Evolutionary conservation across 35 echinoderm and acorn worm genomes (phyloP).

Genomic region (Ophioderma brevispina): DNA sequence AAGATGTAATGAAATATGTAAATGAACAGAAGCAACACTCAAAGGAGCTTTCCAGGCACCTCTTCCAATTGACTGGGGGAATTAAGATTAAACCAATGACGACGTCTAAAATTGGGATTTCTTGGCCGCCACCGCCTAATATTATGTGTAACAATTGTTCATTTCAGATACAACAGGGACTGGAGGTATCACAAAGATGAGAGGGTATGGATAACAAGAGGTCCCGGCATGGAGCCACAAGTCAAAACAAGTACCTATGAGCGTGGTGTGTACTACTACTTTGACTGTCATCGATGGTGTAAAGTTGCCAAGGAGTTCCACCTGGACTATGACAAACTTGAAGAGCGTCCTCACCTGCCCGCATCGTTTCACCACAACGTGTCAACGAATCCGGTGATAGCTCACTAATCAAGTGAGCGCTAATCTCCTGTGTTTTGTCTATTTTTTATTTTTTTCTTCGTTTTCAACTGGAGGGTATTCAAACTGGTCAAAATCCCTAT

Average conservation of each 20-base stretch:
- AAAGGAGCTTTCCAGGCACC: no score
- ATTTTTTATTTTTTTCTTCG: not conserved
- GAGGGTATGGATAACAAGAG: slow-evolving; percentile 96
- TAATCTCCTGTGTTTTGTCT: not conserved
- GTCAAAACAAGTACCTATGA: slow-evolving; percentile 96
- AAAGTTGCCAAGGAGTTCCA: slow-evolving; percentile 99
- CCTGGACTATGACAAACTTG: slow-evolving; percentile 96
- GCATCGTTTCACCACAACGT: slow-evolving; percentile 90
- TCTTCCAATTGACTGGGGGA: no score
- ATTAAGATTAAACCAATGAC: no score
- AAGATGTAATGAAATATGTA: no score
- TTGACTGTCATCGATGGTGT: slow-evolving; percentile 90
- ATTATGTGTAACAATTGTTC: not conserved
- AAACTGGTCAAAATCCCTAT: not conserved
- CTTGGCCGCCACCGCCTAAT: no score
- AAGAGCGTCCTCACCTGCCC: slow-evolving; percentile 97
- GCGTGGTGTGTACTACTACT: slow-evolving; percentile 94
- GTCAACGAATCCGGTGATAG: slow-evolving; percentile 70
- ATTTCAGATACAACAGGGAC: slow-evolving; percentile 87
- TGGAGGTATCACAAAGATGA: slow-evolving; percentile 99
- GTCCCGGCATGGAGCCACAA: slow-evolving; percentile 94
- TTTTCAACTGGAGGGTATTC: not conserved
- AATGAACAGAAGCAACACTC: no score
- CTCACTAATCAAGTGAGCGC: slow-evolving; percentile 13
- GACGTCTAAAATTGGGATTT: no score